These are phyloP conservation scores for Mystacornis crossleyi DNA, from an alignment of 2,113 vertebrate species.

Conservation along the genomic window DNA sequence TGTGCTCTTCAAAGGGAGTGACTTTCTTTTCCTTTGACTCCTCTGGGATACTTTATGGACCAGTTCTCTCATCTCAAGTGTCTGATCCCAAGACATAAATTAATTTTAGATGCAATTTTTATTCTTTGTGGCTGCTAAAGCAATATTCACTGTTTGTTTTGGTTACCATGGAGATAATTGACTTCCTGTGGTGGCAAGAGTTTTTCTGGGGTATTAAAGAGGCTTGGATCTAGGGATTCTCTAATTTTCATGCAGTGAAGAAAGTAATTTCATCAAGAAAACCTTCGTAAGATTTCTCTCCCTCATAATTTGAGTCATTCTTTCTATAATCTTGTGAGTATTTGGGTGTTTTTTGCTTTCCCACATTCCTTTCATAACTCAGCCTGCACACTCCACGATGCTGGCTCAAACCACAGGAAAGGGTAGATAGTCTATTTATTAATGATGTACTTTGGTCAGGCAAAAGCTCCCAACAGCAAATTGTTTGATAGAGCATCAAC, in stretches of 20 bases:
- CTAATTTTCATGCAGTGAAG: slow-evolving; percentile 70
- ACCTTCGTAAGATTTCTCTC: slow-evolving; percentile 21
- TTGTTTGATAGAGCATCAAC: slow-evolving; percentile 30
- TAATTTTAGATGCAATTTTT: slow-evolving; percentile 77
- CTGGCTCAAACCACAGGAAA: slow-evolving; percentile 51
- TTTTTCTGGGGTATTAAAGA: slow-evolving; percentile 68
- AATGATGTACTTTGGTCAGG: slow-evolving; percentile 18
- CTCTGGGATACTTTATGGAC: slow-evolving; percentile 70
- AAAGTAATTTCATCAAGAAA: slow-evolving; percentile 66
- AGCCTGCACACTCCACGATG: not conserved
- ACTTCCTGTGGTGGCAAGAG: slow-evolving; percentile 67
- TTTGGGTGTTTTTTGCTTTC: slow-evolving; percentile 16
- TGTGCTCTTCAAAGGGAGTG: slow-evolving; percentile 28
- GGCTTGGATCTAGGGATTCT: slow-evolving; percentile 52
- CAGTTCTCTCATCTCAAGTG: slow-evolving; percentile 71
- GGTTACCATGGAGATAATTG: slow-evolving; percentile 76
- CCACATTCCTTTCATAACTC: slow-evolving; percentile 9
- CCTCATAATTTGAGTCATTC: slow-evolving; percentile 42
- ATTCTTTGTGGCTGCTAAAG: slow-evolving; percentile 68
- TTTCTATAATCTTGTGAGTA: slow-evolving; percentile 41
- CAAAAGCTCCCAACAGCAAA: slow-evolving; percentile 42
- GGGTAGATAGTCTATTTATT: slow-evolving; percentile 46
- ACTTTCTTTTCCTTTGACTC: slow-evolving; percentile 69
- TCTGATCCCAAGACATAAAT: slow-evolving; percentile 74
- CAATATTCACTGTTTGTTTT: slow-evolving; percentile 77